Percentiles rank a stretch among this genome's conserved stretches.
phyloP scores from a whole-genome alignment of 1,140 invertebrate genomes.

The Anadara kagoshimensis region DNA sequence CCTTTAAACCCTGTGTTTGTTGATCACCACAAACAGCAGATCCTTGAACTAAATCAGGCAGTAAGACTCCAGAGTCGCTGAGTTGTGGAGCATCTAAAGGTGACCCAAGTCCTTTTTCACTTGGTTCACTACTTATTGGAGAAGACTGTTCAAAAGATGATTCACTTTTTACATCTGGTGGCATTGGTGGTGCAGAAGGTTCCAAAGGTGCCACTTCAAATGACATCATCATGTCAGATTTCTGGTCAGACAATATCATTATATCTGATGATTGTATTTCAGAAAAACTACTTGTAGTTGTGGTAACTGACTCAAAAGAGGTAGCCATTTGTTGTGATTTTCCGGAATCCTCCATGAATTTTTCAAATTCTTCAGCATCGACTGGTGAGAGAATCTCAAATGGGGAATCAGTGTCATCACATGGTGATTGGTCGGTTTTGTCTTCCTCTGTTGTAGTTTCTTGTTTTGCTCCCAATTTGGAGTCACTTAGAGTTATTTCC shows the following conservation, averaged over 20 bases:
- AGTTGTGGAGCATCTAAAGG: slow-evolving; percentile 43
- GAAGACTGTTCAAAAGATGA: slow-evolving; percentile 64
- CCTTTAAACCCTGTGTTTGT: slow-evolving; percentile 6
- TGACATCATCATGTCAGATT: slow-evolving; percentile 14
- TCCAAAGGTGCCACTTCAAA: slow-evolving; percentile 19
- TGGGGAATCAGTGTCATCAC: slow-evolving; percentile 60
- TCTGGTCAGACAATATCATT: slow-evolving; percentile 24
- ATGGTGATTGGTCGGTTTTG: slow-evolving; percentile 2
- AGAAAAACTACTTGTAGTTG: slow-evolving; percentile 49
- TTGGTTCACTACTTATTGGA: slow-evolving; percentile 63
- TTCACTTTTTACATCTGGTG: slow-evolving; percentile 43
- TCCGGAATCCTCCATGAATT: slow-evolving; percentile 41
- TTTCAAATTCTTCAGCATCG: slow-evolving; percentile 65
- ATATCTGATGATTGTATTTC: slow-evolving; percentile 38
- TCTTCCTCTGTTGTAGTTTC: background rate
- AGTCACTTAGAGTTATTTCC: background rate
- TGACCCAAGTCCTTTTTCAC: slow-evolving; percentile 54
- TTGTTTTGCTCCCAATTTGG: background rate
- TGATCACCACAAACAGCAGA: slow-evolving; percentile 14
- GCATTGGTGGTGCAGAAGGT: slow-evolving; percentile 39
- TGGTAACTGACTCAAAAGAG: slow-evolving; percentile 33
- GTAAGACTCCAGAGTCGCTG: background rate
- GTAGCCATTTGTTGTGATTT: slow-evolving; percentile 41
- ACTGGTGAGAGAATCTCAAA: slow-evolving; percentile 72
- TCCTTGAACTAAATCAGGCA: slow-evolving; percentile 25